Evolutionary conservation across 2,888 invertebrate species (phyloP).

Genomic region (Aphidius colemani): DNA sequence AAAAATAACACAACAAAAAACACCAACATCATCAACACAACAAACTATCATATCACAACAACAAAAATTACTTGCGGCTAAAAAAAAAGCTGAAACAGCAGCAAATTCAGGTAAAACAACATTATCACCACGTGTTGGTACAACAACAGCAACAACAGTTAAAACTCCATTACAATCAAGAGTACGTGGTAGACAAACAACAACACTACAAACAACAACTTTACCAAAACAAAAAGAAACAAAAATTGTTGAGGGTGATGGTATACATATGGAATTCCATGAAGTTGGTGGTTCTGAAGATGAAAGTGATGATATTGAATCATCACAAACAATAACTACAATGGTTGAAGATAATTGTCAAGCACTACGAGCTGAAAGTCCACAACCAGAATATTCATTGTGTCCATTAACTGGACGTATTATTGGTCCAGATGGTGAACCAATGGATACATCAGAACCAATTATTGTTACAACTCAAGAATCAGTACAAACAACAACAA

Average conservation of each 20-base stretch:
- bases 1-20: conserved; percentile 37
- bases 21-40: conserved; percentile 33
- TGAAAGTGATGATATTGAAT: conserved; percentile 67
- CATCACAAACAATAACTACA: conserved; percentile 61
- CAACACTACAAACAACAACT: not conserved
- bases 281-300: conserved; percentile 59
- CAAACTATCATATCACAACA: conserved; percentile 54
- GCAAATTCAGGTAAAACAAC: conserved; percentile 50
- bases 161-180: conserved; percentile 34
- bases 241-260: conserved; percentile 57
- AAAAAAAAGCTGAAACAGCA: conserved; percentile 56
- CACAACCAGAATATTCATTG: conserved; percentile 71
- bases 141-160: conserved; percentile 26
- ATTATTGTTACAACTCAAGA: conserved; percentile 33
- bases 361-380: conserved; percentile 67
- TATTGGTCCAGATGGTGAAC: conserved; percentile 56
- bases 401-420: conserved; percentile 70
- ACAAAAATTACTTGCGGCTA: conserved; percentile 56
- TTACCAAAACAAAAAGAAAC: conserved; percentile 54
- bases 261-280: conserved; percentile 60
- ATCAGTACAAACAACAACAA: conserved; percentile 25
- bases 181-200: conserved; percentile 43
- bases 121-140: conserved; percentile 34
- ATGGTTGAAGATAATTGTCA: conserved; percentile 62
- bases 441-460: conserved; percentile 50